These are phyloP conservation scores for Pogonus chalceus DNA, from an alignment of 1,140 invertebrate species.

Conservation along the genomic window DNA sequence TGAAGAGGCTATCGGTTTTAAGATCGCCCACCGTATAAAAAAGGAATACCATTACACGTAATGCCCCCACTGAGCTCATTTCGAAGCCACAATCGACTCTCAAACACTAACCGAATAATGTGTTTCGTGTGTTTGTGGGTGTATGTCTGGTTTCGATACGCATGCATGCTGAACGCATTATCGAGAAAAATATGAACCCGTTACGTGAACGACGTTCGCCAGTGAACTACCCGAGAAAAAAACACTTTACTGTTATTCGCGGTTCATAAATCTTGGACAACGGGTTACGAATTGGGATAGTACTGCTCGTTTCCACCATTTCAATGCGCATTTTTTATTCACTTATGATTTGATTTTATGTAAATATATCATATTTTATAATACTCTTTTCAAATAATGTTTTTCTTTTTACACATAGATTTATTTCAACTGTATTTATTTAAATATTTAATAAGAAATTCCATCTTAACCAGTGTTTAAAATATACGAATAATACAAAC, in stretches of 20 bases:
- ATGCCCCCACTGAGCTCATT: not conserved
- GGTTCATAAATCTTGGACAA: slow-evolving; percentile 4
- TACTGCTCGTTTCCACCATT: too few species aligned
- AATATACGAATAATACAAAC: too few species aligned
- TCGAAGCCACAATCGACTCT: not conserved
- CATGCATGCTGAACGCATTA: slow-evolving; percentile 1
- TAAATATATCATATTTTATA: too few species aligned
- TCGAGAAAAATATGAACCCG: slow-evolving; percentile 2
- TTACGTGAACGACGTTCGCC: not conserved
- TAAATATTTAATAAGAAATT: too few species aligned
- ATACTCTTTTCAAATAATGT: too few species aligned
- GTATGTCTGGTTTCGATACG: not conserved
- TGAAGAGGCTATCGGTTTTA: not conserved
- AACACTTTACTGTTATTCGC: not conserved
- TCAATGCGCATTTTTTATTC: too few species aligned
- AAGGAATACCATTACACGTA: slow-evolving; percentile 1
- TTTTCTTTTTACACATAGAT: too few species aligned
- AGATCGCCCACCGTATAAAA: not conserved
- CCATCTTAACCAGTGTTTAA: too few species aligned
- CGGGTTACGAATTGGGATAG: too few species aligned
- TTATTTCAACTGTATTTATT: too few species aligned
- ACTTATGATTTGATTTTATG: too few species aligned
- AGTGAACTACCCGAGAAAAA: not conserved
- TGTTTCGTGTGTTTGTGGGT: not conserved
- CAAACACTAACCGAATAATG: too few species aligned